Conservation (phyloP, 2,113 vertebrate genomes). For the Podarcis cretensis region DNA sequence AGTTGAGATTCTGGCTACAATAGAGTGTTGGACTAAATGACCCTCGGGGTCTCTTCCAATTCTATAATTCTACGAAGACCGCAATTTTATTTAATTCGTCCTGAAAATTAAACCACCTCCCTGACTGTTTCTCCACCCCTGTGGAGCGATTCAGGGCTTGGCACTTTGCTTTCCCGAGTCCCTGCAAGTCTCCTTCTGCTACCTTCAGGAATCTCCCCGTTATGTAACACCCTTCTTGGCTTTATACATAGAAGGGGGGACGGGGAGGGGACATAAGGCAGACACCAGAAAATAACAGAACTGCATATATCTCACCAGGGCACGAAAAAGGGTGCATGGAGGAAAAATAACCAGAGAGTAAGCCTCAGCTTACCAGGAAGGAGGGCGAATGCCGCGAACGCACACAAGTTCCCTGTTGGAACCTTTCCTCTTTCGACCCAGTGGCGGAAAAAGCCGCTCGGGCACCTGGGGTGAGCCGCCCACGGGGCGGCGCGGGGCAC, state of each 20-base stretch:
- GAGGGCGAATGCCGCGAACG: constrained; percentile 42
- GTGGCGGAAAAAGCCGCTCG: too few relatives aligned
- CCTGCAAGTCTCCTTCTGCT: neutral
- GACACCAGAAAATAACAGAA: too few relatives aligned
- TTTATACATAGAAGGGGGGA: neutral
- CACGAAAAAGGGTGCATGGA: neutral
- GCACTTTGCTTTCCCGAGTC: too few relatives aligned
- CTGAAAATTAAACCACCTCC: neutral
- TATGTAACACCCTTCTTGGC: neutral
- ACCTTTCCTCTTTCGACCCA: constrained; percentile 66
- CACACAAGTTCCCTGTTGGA: constrained; percentile 63
- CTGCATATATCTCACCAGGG: neutral
- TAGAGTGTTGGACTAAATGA: too few relatives aligned
- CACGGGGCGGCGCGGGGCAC: too few relatives aligned
- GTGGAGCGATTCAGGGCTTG: too few relatives aligned
- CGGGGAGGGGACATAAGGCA: too few relatives aligned
- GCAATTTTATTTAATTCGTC: neutral
- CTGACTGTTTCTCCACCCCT: neutral
- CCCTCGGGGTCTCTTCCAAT: neutral
- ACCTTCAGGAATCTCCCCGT: neutral
- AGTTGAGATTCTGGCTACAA: neutral
- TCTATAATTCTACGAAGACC: too few relatives aligned
- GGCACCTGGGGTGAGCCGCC: too few relatives aligned
- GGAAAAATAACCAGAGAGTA: neutral
- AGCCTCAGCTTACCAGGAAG: constrained; percentile 33